These are phyloP conservation scores for Parasteatoda lunata DNA, from an alignment of 2,888 invertebrate genomes.

Conservation along the genomic window DNA sequence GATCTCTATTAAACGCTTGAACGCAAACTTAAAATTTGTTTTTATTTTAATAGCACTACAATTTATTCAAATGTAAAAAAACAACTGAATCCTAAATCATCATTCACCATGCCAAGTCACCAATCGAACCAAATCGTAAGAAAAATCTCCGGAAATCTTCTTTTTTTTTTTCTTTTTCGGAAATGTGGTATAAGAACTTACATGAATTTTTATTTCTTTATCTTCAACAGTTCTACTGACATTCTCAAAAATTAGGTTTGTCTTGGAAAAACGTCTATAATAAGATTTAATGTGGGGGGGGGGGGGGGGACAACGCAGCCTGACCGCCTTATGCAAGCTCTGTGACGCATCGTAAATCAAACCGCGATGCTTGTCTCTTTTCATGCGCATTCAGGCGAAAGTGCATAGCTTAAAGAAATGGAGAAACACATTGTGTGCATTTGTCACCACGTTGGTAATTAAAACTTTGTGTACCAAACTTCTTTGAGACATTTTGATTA, in stretches of 20 bases:
- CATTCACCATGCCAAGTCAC: not conserved
- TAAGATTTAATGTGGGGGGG: not conserved
- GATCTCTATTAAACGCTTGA: too few relatives aligned
- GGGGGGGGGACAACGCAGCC: not conserved
- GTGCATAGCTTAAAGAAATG: not conserved
- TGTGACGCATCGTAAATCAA: slow-evolving; percentile 40
- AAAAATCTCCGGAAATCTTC: not conserved
- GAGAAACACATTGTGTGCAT: too few relatives aligned
- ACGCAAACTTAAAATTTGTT: too few relatives aligned
- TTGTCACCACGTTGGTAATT: too few relatives aligned
- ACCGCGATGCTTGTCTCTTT: slow-evolving; percentile 9
- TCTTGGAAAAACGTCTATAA: too few relatives aligned
- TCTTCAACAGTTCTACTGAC: not conserved
- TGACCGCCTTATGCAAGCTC: slow-evolving; percentile 39
- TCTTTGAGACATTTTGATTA: too few relatives aligned
- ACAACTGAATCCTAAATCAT: not conserved
- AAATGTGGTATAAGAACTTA: too few relatives aligned
- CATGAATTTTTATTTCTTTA: not conserved
- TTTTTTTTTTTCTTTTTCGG: too few relatives aligned
- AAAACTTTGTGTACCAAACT: too few relatives aligned
- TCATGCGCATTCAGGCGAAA: slow-evolving; percentile 38
- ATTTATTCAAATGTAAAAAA: too few relatives aligned
- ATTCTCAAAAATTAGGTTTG: too few relatives aligned
- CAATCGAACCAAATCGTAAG: not conserved
- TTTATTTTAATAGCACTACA: too few relatives aligned